A percentile compares a stretch with the other conserved stretches of the same genome.
Conservation (phyloP, 2,888 invertebrate species). For the Parnassius orleans region DNA sequence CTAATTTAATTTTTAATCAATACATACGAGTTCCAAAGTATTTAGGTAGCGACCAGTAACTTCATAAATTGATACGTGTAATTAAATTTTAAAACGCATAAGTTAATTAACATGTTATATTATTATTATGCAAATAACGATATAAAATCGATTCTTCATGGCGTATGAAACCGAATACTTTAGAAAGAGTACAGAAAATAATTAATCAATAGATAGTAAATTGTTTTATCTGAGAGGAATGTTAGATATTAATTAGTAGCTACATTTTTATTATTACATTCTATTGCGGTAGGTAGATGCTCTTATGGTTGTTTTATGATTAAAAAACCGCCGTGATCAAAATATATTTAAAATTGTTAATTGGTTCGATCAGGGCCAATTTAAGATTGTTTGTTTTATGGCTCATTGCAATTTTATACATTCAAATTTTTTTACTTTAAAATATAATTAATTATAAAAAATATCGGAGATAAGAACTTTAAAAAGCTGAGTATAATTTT, state of each 20-base stretch:
- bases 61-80: slow-evolving; percentile 14
- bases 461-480: too few species aligned
- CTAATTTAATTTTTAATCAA: slow-evolving; percentile 25
- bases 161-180: slow-evolving; percentile 48
- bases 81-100: slow-evolving; percentile 17
- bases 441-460: too few species aligned
- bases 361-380: slow-evolving; percentile 7
- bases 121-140: slow-evolving; percentile 54
- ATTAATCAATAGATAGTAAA: slow-evolving; percentile 33
- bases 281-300: slow-evolving; percentile 1
- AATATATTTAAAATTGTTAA: slow-evolving; percentile 14
- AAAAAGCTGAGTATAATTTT: too few species aligned
- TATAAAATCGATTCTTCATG: slow-evolving; percentile 56
- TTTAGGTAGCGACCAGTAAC: slow-evolving; percentile 6
- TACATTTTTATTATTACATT: slow-evolving; percentile 10
- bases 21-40: slow-evolving; percentile 2
- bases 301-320: slow-evolving; percentile 1
- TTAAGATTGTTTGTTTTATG: slow-evolving; percentile 1
- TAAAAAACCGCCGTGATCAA: slow-evolving; percentile 19
- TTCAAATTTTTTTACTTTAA: too few species aligned
- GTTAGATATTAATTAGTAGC: slow-evolving; percentile 29
- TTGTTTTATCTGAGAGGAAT: slow-evolving; percentile 14
- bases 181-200: slow-evolving; percentile 48
- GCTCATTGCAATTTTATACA: neutral
- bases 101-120: slow-evolving; percentile 24